phyloP scores from a whole-genome alignment of 2,113 vertebrate species.

The Gymnocephalus cernua region DNA sequence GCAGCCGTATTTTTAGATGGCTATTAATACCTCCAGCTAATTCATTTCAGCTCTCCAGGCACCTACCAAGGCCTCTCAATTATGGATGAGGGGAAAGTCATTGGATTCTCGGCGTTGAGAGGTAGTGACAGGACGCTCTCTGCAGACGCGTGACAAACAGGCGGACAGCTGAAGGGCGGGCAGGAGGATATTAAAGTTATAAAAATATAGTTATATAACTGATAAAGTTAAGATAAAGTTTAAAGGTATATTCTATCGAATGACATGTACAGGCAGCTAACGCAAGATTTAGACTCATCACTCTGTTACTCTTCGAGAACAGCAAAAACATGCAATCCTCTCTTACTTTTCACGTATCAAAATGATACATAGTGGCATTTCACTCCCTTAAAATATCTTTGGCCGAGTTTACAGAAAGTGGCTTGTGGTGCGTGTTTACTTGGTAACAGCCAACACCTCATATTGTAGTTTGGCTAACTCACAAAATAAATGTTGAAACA shows the following conservation, averaged over 20 bases:
- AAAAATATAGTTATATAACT: not conserved
- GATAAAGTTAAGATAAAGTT: no score
- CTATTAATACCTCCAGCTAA: conserved; percentile 85
- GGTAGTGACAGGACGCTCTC: conserved; percentile 68
- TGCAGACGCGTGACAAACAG: conserved; percentile 65
- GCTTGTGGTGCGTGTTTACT: not conserved
- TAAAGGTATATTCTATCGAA: not conserved
- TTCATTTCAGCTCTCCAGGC: conserved; percentile 83
- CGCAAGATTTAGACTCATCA: not conserved
- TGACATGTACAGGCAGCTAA: not conserved
- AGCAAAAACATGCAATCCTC: not conserved
- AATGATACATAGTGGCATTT: not conserved
- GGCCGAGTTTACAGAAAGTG: not conserved
- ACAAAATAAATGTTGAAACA: conserved; percentile 2
- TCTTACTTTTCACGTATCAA: not conserved
- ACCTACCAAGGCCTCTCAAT: conserved; percentile 82
- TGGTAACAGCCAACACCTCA: not conserved
- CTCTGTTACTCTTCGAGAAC: not conserved
- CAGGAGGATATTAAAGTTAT: not conserved
- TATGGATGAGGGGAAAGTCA: conserved; percentile 85
- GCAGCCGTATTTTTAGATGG: conserved; percentile 81
- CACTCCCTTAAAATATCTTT: not conserved
- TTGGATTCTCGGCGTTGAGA: conserved; percentile 76
- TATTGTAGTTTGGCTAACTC: not conserved
- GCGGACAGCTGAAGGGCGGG: conserved; percentile 63